These are phyloP conservation scores for Clavelina lepadiformis DNA, from an alignment of 23 tunicate species.

Conservation along the genomic window DNA sequence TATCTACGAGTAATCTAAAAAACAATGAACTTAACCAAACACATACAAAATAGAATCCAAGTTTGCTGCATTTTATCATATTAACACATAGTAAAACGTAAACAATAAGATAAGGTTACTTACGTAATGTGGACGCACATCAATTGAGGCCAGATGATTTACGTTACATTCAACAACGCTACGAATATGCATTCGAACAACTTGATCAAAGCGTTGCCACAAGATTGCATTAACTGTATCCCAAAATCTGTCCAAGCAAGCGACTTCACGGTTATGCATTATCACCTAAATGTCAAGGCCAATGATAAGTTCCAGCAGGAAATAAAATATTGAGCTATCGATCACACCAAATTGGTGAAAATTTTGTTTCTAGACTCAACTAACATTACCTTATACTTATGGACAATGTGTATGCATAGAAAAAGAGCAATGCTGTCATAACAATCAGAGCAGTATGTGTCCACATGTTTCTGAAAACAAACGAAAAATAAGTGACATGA, in stretches of 20 bases:
- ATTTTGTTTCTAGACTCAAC: not conserved
- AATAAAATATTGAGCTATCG: not conserved
- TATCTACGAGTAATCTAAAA: slow-evolving; percentile 86
- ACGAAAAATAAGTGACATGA: not conserved
- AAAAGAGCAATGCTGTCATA: slow-evolving; percentile 82
- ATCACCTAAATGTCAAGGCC: slow-evolving; percentile 18
- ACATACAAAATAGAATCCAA: not conserved
- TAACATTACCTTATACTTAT: slow-evolving; percentile 61
- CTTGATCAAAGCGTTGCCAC: slow-evolving; percentile 91
- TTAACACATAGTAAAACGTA: not conserved
- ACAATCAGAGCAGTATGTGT: slow-evolving; percentile 58
- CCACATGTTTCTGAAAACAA: slow-evolving; percentile 54
- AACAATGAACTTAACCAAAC: not conserved
- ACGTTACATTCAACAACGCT: slow-evolving; percentile 89
- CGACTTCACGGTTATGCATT: slow-evolving; percentile 74
- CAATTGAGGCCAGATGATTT: slow-evolving; percentile 68
- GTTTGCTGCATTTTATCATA: too few relatives aligned
- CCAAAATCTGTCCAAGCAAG: slow-evolving; percentile 64
- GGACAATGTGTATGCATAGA: slow-evolving; percentile 82
- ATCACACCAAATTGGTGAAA: not conserved
- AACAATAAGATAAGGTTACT: slow-evolving; percentile 1
- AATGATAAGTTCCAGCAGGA: not conserved
- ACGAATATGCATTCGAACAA: slow-evolving; percentile 58
- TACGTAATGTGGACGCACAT: slow-evolving; percentile 89
- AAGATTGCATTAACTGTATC: slow-evolving; percentile 72